Percentiles rank a stretch among this genome's conserved stretches.
Evolutionary conservation across 2,113 vertebrate species (phyloP).

Genomic region (Ascaphus truei): DNA sequence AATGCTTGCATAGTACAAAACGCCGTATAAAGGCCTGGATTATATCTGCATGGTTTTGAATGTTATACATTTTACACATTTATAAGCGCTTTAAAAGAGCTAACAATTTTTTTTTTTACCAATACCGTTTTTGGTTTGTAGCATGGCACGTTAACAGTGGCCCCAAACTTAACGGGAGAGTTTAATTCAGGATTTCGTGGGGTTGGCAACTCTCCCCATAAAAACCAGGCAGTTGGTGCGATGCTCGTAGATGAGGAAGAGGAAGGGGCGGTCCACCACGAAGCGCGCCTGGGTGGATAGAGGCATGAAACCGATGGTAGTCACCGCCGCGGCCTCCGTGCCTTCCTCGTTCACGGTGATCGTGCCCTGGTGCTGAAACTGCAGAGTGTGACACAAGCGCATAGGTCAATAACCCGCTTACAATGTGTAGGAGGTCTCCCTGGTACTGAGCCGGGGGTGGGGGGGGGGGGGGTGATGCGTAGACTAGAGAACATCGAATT

Average conservation of each 20-base stretch:
- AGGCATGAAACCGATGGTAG: conserved; percentile 90
- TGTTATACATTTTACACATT: no score
- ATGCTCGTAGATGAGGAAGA: conserved; percentile 92
- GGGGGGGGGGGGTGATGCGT: no score
- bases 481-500: no score
- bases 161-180: no score
- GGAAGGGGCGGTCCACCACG: conserved; percentile 78
- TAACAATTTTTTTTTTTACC: no score
- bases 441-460: not conserved
- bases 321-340: conserved; percentile 83
- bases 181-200: conserved; percentile 60
- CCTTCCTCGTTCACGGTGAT: conserved; percentile 96
- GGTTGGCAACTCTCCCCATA: conserved; percentile 86
- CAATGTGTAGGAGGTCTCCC: not conserved
- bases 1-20: no score
- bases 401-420: no score
- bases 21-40: no score
- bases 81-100: no score
- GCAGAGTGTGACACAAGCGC: conserved; percentile 33
- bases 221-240: conserved; percentile 91
- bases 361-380: conserved; percentile 91
- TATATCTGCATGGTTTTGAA: no score
- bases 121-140: no score
- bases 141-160: no score
- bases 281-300: conserved; percentile 89